Conservation (phyloP, 2,888 invertebrate genomes). For the Athetis lepigone region DNA sequence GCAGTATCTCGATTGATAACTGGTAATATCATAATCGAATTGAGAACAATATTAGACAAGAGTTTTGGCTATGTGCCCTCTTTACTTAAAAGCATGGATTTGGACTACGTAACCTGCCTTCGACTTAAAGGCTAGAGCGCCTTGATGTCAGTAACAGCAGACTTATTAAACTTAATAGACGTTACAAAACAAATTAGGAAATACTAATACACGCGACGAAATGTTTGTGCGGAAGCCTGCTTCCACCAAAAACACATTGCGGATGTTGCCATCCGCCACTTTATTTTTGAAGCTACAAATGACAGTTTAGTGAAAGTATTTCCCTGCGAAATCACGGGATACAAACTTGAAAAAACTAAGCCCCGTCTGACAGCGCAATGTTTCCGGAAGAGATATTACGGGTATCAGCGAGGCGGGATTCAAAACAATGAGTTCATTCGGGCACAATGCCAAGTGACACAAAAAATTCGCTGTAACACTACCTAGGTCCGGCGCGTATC, state of each 20-base stretch:
- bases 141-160: too few species aligned
- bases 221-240: too few species aligned
- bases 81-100: too few species aligned
- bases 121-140: too few species aligned
- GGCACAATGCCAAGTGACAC: constrained; percentile 54
- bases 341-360: not conserved
- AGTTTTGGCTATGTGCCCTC: too few species aligned
- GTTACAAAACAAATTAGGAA: too few species aligned
- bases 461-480: constrained; percentile 35
- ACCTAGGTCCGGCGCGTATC: constrained; percentile 18
- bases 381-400: constrained; percentile 47
- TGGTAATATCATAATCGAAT: too few species aligned
- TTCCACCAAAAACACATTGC: not conserved
- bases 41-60: too few species aligned
- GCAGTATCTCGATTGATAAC: too few species aligned
- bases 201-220: too few species aligned
- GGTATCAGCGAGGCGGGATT: constrained; percentile 29
- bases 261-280: not conserved
- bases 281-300: not conserved
- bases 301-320: not conserved
- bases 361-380: constrained; percentile 30
- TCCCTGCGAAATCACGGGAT: constrained; percentile 8
- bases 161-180: too few species aligned
- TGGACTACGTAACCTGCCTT: too few species aligned
- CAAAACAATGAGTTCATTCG: constrained; percentile 48